Conservation (phyloP, 2,888 invertebrate species). For the Lysandra bellargus region DNA sequence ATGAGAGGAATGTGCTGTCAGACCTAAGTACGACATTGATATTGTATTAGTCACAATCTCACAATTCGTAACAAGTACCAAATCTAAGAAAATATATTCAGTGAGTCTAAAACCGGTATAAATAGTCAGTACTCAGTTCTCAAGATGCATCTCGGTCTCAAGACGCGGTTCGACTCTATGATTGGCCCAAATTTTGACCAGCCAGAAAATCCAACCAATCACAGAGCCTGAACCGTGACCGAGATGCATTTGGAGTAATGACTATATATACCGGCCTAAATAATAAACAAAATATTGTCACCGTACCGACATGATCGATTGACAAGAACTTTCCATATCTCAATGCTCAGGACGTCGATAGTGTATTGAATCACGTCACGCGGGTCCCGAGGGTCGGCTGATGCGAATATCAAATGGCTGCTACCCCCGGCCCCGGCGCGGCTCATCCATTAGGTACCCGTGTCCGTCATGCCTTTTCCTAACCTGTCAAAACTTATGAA, state of each 20-base stretch:
- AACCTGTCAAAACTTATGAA: constrained; percentile 48
- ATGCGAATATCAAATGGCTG: constrained; percentile 76
- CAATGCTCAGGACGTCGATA: constrained; percentile 60
- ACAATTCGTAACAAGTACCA: neutral
- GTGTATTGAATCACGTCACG: constrained; percentile 67
- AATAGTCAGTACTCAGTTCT: too few relatives aligned
- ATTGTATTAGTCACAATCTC: too few relatives aligned
- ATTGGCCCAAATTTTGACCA: too few relatives aligned
- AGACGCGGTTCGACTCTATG: too few relatives aligned
- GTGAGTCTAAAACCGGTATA: neutral
- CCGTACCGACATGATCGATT: constrained; percentile 48
- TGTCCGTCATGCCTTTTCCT: constrained; percentile 56
- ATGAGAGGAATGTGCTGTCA: too few relatives aligned
- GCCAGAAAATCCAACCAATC: too few relatives aligned
- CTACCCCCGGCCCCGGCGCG: constrained; percentile 71
- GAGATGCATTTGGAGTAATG: too few relatives aligned
- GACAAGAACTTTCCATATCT: constrained; percentile 54
- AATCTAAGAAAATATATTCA: neutral
- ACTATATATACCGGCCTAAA: neutral
- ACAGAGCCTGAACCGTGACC: too few relatives aligned
- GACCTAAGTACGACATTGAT: too few relatives aligned
- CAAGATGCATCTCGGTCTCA: too few relatives aligned
- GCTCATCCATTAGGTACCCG: constrained; percentile 69
- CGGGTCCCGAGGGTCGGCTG: constrained; percentile 64
- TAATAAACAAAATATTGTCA: constrained; percentile 34